phyloP scores from a whole-genome alignment of 2,888 invertebrate genomes.

The Sphecodes monilicornis region DNA sequence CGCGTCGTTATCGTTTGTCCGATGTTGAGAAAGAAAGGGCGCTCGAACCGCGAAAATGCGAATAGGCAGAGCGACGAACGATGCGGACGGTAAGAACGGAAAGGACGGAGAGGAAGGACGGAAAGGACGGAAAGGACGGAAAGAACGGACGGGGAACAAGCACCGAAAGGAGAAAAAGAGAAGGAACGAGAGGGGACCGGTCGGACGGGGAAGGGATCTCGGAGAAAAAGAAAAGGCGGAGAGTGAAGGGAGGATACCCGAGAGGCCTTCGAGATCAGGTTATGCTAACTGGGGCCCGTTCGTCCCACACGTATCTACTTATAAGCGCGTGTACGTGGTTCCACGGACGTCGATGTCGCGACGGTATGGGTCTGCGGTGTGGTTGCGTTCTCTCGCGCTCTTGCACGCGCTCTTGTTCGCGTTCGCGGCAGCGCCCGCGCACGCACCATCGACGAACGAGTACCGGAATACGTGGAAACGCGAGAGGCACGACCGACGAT shows the following conservation, averaged over 20 bases:
- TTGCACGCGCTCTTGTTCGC: not conserved
- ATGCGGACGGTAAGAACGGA: no score
- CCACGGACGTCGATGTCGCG: constrained; percentile 30
- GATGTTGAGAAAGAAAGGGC: not conserved
- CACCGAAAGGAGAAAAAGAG: not conserved
- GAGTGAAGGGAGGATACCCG: constrained; percentile 66
- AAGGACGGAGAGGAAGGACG: not conserved
- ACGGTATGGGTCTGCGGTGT: constrained; percentile 27
- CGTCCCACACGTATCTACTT: constrained; percentile 73
- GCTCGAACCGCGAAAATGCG: not conserved
- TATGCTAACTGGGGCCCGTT: constrained; percentile 81
- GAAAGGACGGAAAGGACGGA: not conserved
- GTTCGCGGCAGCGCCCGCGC: not conserved
- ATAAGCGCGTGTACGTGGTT: constrained; percentile 62
- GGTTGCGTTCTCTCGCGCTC: not conserved
- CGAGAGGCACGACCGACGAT: constrained; percentile 54
- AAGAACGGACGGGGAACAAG: not conserved
- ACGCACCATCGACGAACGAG: not conserved
- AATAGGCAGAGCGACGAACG: no score
- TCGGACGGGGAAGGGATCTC: constrained; percentile 6
- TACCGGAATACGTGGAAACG: constrained; percentile 56
- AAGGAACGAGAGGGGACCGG: constrained; percentile 16
- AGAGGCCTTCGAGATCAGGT: constrained; percentile 79
- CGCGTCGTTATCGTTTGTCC: not conserved
- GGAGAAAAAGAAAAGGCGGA: constrained; percentile 47